Evolutionary conservation across 2,113 vertebrate genomes (phyloP).

Genomic region (Callopanchax toddi): DNA sequence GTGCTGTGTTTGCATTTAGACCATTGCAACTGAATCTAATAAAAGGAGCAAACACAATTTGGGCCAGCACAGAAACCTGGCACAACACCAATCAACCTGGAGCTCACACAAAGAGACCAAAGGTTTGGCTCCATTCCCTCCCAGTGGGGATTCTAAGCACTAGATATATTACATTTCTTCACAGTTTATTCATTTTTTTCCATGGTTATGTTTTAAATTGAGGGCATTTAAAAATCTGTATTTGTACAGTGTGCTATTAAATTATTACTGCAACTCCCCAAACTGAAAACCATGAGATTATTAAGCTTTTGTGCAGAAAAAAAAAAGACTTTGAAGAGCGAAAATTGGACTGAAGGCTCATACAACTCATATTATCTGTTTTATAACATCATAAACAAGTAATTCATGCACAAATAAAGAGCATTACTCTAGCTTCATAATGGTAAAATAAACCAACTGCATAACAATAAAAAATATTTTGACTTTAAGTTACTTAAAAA

Average conservation of each 20-base stretch:
- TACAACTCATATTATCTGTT: too few species aligned
- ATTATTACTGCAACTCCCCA: neutral
- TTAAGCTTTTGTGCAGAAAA: conserved; percentile 7
- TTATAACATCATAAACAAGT: too few species aligned
- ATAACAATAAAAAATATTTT: too few species aligned
- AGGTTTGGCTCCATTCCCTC: conserved; percentile 29
- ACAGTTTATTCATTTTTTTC: conserved; percentile 6
- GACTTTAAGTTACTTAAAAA: too few species aligned
- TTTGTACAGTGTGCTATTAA: neutral
- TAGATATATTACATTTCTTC: conserved; percentile 28
- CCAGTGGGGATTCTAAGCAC: conserved; percentile 6
- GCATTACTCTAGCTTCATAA: too few species aligned
- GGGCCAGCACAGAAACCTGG: conserved; percentile 53
- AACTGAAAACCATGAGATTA: conserved; percentile 4
- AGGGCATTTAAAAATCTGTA: neutral
- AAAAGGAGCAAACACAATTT: conserved; percentile 41
- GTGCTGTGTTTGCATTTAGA: conserved; percentile 13
- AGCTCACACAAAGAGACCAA: conserved; percentile 35
- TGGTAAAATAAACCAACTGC: too few species aligned
- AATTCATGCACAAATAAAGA: too few species aligned
- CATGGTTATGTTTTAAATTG: conserved; percentile 8
- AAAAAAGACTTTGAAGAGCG: neutral
- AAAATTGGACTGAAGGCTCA: conserved; percentile 5
- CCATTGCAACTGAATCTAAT: conserved; percentile 19
- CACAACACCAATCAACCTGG: conserved; percentile 55